Base-by-base conservation (phyloP, 2,888 invertebrate genomes). In the Dromius quadrimaculatus region DNA sequence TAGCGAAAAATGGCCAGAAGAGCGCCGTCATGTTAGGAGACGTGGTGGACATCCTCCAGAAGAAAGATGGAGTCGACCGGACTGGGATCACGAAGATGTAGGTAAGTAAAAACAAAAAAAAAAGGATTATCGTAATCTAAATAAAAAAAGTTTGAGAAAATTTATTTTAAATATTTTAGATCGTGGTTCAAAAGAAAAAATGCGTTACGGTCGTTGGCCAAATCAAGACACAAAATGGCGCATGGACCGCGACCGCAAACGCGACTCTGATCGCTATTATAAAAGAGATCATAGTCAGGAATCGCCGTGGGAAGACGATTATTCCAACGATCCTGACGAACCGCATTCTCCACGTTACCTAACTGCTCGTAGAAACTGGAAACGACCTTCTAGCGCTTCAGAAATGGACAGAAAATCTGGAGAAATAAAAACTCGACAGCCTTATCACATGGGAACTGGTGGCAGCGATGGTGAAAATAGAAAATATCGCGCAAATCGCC, bases 291-390 rank as follows among this genome's bases (percentile, higher is more conserved):
- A 82, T 23, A 81, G 82, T 1, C 82, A 82, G 72, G 83, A 88
- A 74, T 83, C 83, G 45, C 84, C 89, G 9, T 88, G 90, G 85
- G 90, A 89, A 75, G 85, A 82, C 71, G 87, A 88, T 71, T 88
- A 88, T 72, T 75, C 78, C 3, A 80, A 82, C 70, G 82, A 81
- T 66, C 77, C 79, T 1, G 81, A 81, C 41, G 81, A 81, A 63
- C 72, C 73, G 2, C 77, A 77, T 45, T 78, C 81, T 1, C 76
- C 79, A 1, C 80, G 81, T 72, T 83, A 82, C 75, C 65, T 80
- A 20, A 74, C 78, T 8, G 75, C 78, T 1, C 79, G 80, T 65
- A 77, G 81, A 65, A 80, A 78, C 34, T 87, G 86, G 87, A 86
- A 86, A 75, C 81, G 87, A 45, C 87, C 87, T 0, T 84, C 85